phyloP scores from a whole-genome alignment of 2,113 vertebrate species.

The Progne subis region DNA sequence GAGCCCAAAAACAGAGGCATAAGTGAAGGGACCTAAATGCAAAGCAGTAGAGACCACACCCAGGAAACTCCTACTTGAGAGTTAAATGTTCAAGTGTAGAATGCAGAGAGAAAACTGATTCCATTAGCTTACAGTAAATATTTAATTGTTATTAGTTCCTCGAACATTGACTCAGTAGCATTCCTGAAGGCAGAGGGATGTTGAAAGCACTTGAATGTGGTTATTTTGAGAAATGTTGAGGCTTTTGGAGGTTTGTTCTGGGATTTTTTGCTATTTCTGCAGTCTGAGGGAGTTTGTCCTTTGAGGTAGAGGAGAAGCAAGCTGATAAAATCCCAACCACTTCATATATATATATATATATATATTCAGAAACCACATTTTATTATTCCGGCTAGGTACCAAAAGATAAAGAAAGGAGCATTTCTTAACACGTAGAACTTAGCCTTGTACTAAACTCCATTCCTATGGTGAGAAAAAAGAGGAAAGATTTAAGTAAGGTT shows the following conservation, averaged over 20 bases:
- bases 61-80: not conserved
- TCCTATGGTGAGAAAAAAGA: not conserved
- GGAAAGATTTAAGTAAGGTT: not conserved
- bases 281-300: not conserved
- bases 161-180: not conserved
- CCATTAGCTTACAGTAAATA: not conserved
- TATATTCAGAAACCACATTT: not conserved
- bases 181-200: not conserved
- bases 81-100: not conserved
- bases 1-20: not conserved
- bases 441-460: not conserved
- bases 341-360: not conserved
- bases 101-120: not conserved
- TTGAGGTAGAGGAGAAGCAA: not conserved
- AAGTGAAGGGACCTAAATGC: not conserved
- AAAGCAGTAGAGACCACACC: not conserved
- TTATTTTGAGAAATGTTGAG: not conserved
- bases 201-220: rapidly evolving
- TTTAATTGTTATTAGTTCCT: not conserved
- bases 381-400: not conserved
- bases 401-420: not conserved
- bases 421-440: not conserved
- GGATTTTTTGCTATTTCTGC: not conserved
- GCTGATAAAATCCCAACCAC: not conserved
- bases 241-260: not conserved